Conservation (phyloP, 2,113 vertebrate species). For the Varanus salvator region DNA sequence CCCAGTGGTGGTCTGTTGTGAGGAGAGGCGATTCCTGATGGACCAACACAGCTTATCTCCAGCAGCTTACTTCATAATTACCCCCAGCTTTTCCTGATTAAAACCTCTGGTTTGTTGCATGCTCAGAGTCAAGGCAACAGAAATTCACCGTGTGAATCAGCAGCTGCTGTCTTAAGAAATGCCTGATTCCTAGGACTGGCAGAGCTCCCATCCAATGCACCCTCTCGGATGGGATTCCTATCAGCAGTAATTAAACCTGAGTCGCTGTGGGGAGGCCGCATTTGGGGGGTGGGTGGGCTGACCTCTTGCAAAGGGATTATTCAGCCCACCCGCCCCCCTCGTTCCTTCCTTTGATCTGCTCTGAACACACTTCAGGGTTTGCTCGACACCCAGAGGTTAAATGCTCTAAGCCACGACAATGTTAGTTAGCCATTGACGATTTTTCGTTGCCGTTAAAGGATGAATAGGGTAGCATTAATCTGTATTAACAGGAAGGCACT, state of each 20-base stretch:
- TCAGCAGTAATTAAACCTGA: background rate
- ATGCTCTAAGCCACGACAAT: background rate
- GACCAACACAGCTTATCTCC: too few relatives aligned
- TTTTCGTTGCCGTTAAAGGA: background rate
- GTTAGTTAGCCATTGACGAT: background rate
- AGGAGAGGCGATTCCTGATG: background rate
- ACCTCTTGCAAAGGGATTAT: background rate
- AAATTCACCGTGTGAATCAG: background rate
- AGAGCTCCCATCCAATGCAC: background rate
- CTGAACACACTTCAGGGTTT: background rate
- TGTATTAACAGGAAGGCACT: too few relatives aligned
- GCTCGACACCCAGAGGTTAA: background rate
- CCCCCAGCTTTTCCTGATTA: too few relatives aligned
- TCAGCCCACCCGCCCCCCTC: background rate
- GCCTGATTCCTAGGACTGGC: background rate
- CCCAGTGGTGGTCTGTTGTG: background rate
- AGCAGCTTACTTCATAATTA: background rate
- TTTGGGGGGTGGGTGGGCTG: background rate
- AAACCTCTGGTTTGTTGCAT: background rate
- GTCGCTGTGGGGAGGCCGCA: background rate
- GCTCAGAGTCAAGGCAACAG: background rate
- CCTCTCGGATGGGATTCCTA: accelerated
- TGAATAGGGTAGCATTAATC: background rate
- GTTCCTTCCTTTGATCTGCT: background rate
- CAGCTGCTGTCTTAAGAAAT: background rate